These are phyloP conservation scores for Platysteira castanea DNA, from an alignment of 2,113 vertebrate genomes.

Conservation along the genomic window DNA sequence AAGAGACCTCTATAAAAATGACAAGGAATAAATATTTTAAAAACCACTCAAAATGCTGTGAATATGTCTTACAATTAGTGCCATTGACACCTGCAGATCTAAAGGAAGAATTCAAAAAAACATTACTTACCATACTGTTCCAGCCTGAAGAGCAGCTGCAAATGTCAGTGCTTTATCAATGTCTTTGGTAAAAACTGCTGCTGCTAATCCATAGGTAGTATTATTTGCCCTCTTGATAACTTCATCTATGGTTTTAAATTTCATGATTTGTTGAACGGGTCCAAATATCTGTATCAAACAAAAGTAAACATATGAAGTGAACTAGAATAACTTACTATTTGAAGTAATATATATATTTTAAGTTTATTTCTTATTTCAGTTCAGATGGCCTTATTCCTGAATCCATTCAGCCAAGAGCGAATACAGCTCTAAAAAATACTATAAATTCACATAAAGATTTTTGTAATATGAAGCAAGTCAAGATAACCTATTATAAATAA, in stretches of 20 bases:
- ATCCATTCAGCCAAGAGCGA: background rate
- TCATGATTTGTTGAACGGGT: conserved; percentile 89
- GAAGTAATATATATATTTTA: background rate
- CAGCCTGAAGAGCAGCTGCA: conserved; percentile 83
- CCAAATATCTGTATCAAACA: conserved; percentile 83
- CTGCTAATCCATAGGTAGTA: conserved; percentile 83
- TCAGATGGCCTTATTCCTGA: background rate
- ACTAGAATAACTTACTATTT: background rate
- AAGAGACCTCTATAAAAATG: background rate
- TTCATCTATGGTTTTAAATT: conserved; percentile 81
- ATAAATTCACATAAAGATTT: background rate
- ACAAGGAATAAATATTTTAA: background rate
- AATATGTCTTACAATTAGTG: background rate
- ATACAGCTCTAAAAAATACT: background rate
- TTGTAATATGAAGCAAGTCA: background rate
- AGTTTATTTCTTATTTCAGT: background rate
- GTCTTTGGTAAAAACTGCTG: conserved; percentile 86
- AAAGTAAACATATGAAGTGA: background rate
- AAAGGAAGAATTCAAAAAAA: background rate
- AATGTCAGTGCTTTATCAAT: conserved; percentile 83
- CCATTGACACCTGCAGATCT: background rate
- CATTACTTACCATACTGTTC: conserved; percentile 83
- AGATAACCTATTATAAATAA: background rate
- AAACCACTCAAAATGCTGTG: background rate
- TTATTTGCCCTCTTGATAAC: conserved; percentile 86